These are phyloP conservation scores for Harpagoxenus sublaevis DNA, from an alignment of 2,888 invertebrate species.

Conservation along the genomic window DNA sequence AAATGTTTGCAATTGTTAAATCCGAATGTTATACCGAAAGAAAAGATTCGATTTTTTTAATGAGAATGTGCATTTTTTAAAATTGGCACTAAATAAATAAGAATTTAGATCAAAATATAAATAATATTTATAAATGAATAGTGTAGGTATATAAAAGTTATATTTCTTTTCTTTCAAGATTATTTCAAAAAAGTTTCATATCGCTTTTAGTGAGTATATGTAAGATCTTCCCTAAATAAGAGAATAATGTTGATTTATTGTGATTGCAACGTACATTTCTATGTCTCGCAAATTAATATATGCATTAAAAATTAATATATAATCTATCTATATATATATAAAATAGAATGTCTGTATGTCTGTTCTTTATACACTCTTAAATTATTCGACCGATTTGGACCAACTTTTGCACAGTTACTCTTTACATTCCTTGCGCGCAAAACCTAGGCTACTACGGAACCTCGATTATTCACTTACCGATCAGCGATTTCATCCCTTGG, in stretches of 20 bases:
- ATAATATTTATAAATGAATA: neutral
- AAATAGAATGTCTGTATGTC: too few species aligned
- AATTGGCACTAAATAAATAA: neutral
- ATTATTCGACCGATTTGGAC: too few species aligned
- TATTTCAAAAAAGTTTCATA: neutral
- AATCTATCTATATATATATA: too few species aligned
- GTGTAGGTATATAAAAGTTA: neutral
- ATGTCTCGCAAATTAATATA: neutral
- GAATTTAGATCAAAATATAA: neutral
- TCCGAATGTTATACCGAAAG: neutral
- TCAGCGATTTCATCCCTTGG: too few species aligned
- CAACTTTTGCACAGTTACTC: too few species aligned
- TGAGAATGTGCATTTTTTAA: slow-evolving; percentile 18
- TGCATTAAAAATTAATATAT: neutral
- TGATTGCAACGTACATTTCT: neutral
- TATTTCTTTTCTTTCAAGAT: neutral
- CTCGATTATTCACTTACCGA: too few species aligned
- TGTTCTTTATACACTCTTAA: too few species aligned
- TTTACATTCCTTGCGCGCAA: too few species aligned
- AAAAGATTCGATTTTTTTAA: neutral
- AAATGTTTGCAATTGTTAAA: neutral
- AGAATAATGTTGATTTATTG: neutral
- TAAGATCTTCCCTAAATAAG: neutral
- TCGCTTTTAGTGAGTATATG: neutral
- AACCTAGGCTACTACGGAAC: too few species aligned